Evolutionary conservation across 2,888 invertebrate species (phyloP), one percentile per base, ranked within the genome.

Genomic region (Tipula unca): DNA sequence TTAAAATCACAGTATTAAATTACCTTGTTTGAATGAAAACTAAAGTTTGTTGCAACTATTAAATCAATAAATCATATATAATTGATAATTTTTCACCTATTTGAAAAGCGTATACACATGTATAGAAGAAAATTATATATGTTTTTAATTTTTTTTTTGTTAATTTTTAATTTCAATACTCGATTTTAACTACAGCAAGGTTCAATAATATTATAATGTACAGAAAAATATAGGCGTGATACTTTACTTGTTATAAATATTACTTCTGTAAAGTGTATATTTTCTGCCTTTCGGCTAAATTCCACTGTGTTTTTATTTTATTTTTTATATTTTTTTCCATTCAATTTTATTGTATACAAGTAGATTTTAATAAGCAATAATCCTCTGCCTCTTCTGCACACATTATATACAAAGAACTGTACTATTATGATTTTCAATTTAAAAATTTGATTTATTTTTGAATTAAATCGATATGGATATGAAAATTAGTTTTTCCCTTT

Each of bases 371-470:
- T 69, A 69, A 69, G 69, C 69, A 69, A 69, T 69, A 69, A 69
- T 69, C 69, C 69, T 69, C 69, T 69, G 69, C 69, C 69, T 69
- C 69, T 69, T 69, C 69, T 69, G 69, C 69, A 69, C 69, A 69
- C 69, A 6, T 69, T 69, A 69, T 10, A 69, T 1, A 25, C 25
- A n/a, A n/a, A n/a, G n/a, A n/a, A n/a, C n/a, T n/a, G 25, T 69
- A 69, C 69, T 69, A 10, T 20, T 69, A 69, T 69, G 25, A 69
- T 69, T 69, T 69, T 69, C 69, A 69, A 69, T 69, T 69, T 69
- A 83, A 83, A 29, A 83, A 32, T 83, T 83, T 83, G 83, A 83
- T 83, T 83, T 83, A 83, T 83, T 83, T 83, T 83, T 83, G 35
- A 83, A 35, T 83, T 69, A 69, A 69, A 69, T 69, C 69, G 69